A percentile compares a stretch with the other conserved stretches of the same genome.
phyloP scores from a whole-genome alignment of 2,797 vertebrate species.

The Premnoplex brunnescens region DNA sequence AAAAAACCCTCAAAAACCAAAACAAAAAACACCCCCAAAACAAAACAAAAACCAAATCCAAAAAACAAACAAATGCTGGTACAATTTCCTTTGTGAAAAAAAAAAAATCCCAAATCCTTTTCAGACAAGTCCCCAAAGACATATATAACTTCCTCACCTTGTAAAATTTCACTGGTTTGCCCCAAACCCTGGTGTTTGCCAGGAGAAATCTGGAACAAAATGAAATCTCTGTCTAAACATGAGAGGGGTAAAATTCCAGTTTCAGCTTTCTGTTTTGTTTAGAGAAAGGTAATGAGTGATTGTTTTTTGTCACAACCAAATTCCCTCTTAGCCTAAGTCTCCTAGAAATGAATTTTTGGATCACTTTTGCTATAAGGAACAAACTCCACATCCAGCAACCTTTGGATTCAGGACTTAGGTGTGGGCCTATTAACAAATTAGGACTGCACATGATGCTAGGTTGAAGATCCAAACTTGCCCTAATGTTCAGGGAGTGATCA shows the following conservation, averaged over 20 bases:
- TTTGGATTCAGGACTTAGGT: not conserved
- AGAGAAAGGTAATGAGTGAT: not conserved
- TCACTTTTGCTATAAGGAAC: not conserved
- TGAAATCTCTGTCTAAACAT: not conserved
- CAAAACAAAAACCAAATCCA: not conserved
- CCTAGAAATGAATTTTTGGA: not conserved
- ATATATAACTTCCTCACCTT: not conserved
- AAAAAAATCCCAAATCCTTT: not conserved
- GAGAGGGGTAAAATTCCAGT: not conserved
- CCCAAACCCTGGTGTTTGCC: not conserved
- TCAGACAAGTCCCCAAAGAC: not conserved
- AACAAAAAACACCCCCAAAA: not conserved
- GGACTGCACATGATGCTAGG: not conserved
- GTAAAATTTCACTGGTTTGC: slow-evolving; percentile 14
- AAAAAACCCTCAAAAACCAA: too few species aligned
- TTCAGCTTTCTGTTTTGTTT: not conserved
- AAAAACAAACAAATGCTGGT: not conserved
- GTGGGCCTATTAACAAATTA: slow-evolving; percentile 7
- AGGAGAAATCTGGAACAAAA: not conserved
- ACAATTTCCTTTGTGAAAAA: not conserved
- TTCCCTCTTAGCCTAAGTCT: not conserved
- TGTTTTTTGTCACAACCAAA: not conserved
- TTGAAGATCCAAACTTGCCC: slow-evolving; percentile 2
- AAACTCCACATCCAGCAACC: not conserved
- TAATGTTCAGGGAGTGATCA: slow-evolving; percentile 21